phyloP scores from a whole-genome alignment of 2,797 vertebrate species.

The Aulostomus chinensis region DNA sequence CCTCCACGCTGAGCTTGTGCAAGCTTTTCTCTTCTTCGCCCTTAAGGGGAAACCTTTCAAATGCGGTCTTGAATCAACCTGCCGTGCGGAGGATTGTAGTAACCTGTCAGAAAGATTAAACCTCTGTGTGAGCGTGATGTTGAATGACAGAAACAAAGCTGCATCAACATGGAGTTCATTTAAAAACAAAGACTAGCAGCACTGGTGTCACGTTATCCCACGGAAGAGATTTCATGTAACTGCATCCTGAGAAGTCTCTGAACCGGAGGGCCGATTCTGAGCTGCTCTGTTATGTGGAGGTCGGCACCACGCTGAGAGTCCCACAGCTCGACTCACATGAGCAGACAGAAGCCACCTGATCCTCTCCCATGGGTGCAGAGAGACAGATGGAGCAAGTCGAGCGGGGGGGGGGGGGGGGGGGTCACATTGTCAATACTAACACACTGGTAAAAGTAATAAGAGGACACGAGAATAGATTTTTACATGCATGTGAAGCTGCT shows the following conservation, averaged over 20 bases:
- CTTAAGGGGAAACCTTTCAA: constrained; percentile 3
- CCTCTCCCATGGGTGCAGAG: constrained; percentile 64
- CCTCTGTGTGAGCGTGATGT: no score
- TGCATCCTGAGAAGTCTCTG: neutral
- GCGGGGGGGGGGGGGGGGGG: neutral
- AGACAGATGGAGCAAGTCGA: constrained; percentile 69
- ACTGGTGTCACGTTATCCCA: no score
- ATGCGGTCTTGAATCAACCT: no score
- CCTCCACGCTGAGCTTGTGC: constrained; percentile 4
- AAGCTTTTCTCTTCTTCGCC: neutral
- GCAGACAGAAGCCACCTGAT: constrained; percentile 74
- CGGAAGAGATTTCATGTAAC: neutral
- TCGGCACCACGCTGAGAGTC: constrained; percentile 29
- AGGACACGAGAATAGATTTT: no score
- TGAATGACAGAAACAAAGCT: no score
- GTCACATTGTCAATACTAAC: constrained; percentile 29
- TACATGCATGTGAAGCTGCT: no score
- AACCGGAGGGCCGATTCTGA: constrained; percentile 7
- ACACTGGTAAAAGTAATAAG: constrained; percentile 27
- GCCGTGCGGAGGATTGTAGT: no score
- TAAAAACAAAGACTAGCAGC: no score
- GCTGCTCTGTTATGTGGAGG: constrained; percentile 29
- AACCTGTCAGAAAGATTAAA: no score
- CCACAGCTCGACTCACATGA: constrained; percentile 59
- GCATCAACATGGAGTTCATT: no score